phyloP scores from a whole-genome alignment of 2,113 vertebrate species.

The Lamprologus tigripictilis region DNA sequence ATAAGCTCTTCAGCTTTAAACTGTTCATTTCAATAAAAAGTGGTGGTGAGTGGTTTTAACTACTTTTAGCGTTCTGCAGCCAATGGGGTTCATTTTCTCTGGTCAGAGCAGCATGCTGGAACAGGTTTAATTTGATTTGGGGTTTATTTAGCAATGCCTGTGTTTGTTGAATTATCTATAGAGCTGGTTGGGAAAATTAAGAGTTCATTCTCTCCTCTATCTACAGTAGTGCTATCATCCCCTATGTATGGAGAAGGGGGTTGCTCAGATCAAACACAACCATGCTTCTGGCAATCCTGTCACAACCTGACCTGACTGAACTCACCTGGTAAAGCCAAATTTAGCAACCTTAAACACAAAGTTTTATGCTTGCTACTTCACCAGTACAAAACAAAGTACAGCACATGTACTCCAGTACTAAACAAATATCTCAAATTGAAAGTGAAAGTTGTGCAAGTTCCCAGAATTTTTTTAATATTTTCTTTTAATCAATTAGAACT shows the following conservation, averaged over 20 bases:
- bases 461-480: background rate
- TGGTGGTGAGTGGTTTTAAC: background rate
- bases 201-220: background rate
- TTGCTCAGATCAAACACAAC: accelerated
- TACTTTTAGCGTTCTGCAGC: background rate
- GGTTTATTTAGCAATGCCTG: background rate
- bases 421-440: background rate
- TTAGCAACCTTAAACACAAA: background rate
- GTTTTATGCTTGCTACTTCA: background rate
- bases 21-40: background rate
- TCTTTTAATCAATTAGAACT: accelerated
- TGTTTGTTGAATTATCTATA: background rate
- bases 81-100: background rate
- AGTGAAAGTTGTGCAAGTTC: background rate
- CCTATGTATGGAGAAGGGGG: background rate
- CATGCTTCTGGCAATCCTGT: background rate
- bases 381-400: background rate
- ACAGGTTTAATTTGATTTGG: background rate
- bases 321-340: background rate
- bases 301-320: background rate
- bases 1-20: background rate
- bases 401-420: background rate
- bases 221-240: background rate
- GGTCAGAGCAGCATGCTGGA: background rate
- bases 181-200: background rate